Evolutionary conservation across 2,113 vertebrate genomes (phyloP), one percentile per base, ranked within the genome.

Genomic region (Tyrannus savana): DNA sequence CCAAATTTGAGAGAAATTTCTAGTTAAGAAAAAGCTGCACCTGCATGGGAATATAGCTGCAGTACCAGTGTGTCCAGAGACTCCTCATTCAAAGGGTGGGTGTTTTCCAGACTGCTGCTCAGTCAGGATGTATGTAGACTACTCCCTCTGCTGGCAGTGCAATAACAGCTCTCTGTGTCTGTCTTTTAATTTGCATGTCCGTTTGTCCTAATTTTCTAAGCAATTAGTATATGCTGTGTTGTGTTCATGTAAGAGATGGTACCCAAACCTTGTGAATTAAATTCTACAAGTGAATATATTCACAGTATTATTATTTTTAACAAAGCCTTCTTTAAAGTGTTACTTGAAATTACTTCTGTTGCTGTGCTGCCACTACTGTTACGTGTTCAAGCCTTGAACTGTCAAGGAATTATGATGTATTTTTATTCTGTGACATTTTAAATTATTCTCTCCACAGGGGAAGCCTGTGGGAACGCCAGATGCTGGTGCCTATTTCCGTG

Each of bases 381-480:
- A 95, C 3, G 4, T 78, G 83, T 84, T 37, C 68, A 92, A 87
- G 66, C 82, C 60, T 93, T 95, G 93, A 97, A 86, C 80, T 94
- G 75, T 96, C 93, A 77, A 44, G 95, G 91, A 98, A 96, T 96
- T 95, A 90, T 39, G 90, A 96, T 89, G n/a, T 96, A 88, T 96
- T 97, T 97, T 96, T 96, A 94, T 78, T 62, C 74, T 86, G 72
- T 97, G 96, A 96, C 93, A 97, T 96, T 98, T 96, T 79, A 95
- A 98, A 98, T 96, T 93, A 92, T 93, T 98, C 90, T 98, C 95
- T 92, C 97, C 79, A 25, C 86, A 99, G 99, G 99, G 99, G 42
- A 99, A 99, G 96, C 99, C 99, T 24, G 99, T 99, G 74, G 99
- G 99, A 92, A 99, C 99, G 18, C 99, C 99, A 50, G 98, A 99